A percentile compares a stretch with the other conserved stretches of the same genome.
Conservation (phyloP, 2,797 vertebrate genomes). For the Amphiprion clarkii region DNA sequence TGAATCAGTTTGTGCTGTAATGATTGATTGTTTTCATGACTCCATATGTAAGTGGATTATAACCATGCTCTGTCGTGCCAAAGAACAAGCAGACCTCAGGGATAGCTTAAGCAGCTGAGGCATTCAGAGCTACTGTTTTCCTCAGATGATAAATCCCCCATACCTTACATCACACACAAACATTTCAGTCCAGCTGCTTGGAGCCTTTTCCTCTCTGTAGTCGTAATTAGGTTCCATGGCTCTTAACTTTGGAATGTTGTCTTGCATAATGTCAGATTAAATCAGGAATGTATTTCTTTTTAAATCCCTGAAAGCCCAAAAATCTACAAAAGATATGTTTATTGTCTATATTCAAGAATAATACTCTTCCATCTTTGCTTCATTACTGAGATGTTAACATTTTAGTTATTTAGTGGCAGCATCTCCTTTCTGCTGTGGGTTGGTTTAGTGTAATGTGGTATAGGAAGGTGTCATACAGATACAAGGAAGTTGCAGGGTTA, state of each 20-base stretch:
- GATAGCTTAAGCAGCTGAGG: conserved; percentile 10
- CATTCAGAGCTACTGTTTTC: conserved; percentile 20
- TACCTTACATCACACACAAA: not conserved
- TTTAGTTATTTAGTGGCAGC: no score
- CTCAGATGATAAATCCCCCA: conserved; percentile 16
- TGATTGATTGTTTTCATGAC: conserved; percentile 50
- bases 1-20: conserved; percentile 31
- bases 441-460: no score
- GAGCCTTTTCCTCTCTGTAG: not conserved
- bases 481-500: no score
- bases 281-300: no score
- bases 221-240: not conserved
- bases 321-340: no score
- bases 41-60: conserved; percentile 43
- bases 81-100: conserved; percentile 15
- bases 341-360: no score
- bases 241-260: not conserved
- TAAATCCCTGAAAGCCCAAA: no score
- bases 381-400: no score
- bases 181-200: conserved; percentile 1
- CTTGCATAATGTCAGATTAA: no score
- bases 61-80: conserved; percentile 16
- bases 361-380: no score
- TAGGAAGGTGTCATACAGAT: no score
- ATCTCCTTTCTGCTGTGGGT: no score